Conservation (phyloP, 2,888 invertebrate genomes). For the Lymantria monacha region DNA sequence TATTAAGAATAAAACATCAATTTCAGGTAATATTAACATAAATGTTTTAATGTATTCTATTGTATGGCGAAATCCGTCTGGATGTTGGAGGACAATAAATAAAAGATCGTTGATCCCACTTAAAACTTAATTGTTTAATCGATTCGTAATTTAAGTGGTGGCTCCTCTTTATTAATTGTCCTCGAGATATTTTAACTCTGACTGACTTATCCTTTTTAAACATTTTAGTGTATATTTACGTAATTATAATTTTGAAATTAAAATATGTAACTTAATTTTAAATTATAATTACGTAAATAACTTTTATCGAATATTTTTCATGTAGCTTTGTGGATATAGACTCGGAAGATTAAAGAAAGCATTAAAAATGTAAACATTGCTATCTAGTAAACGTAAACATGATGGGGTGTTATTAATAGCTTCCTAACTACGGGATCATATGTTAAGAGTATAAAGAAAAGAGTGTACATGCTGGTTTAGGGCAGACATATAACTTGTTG, state of each 20-base stretch:
- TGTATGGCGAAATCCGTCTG: conserved; percentile 56
- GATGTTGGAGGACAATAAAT: conserved; percentile 47
- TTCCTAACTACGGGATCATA: conserved; percentile 50
- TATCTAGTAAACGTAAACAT: conserved; percentile 67
- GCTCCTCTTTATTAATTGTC: conserved; percentile 33
- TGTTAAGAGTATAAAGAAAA: conserved; percentile 43
- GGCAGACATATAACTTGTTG: conserved; percentile 29
- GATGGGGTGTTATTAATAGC: conserved; percentile 64
- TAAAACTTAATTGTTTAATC: conserved; percentile 63
- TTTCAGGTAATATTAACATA: conserved; percentile 33
- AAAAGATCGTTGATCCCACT: conserved; percentile 74
- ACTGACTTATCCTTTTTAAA: conserved; percentile 8
- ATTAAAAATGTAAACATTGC: conserved; percentile 66
- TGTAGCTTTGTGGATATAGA: conserved; percentile 18
- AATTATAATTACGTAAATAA: not conserved
- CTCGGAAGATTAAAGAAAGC: conserved; percentile 44
- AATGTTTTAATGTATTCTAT: conserved; percentile 15
- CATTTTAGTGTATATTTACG: not conserved
- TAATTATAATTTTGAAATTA: not conserved
- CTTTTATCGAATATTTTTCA: conserved; percentile 4
- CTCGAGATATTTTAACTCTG: too few relatives aligned
- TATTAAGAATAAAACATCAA: conserved; percentile 17
- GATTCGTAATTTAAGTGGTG: conserved; percentile 51
- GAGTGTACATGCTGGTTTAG: conserved; percentile 33
- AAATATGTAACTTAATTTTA: not conserved